Base-by-base conservation (phyloP, 2,797 vertebrate species). In the Periparus ater region DNA sequence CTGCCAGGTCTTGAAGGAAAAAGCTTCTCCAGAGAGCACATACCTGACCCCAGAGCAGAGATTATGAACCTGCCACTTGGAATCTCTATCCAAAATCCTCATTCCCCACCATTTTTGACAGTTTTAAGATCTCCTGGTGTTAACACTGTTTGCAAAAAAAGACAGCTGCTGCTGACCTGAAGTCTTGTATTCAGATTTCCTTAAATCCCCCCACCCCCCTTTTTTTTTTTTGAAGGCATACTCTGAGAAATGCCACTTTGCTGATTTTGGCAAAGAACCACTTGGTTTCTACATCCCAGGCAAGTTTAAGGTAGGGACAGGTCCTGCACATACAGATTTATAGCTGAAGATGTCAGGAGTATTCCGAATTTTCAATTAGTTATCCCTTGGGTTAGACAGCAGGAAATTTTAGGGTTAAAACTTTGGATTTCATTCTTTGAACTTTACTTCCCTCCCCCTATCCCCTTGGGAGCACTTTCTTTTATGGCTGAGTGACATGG, bases 41-140 rank as follows among this genome's bases (percentile, higher is more conserved):
- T 21, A 92, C 9, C 67, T 91, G 91, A 95, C 75, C 57, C 13
- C 32, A 67, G 50, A 77, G 85, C 78, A 92, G 75, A 96, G 72
- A 91, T 40, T 75, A 79, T 80, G 85, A 92, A 93, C 75, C 38
- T 92, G 87, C 71, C 65, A 89, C 86, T 80, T 80, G 78, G 85
- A 91, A 92, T 71, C 38, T 68, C 85, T 58, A 68, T 44, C 85
- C 82, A 88, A 80, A 94, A 61, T 44, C 44, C 58, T 84, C 1
- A 0, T 45, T 89, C 19, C 38, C 65, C 22, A 50, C 75, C 22
- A 57, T 65, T 95, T 82, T 61, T 92, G 89, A 89, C 78, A 85
- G 63, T 73, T 93, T 87, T 66, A 89, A 79, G 74, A 82, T 79
- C 60, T 94, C 71, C 40, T 89, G 51, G 73, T 66, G 45, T 61